A percentile compares a stretch with the other conserved stretches of the same genome.
Conservation (phyloP, 1,140 invertebrate genomes). For the Aphelenchoides fujianensis region DNA sequence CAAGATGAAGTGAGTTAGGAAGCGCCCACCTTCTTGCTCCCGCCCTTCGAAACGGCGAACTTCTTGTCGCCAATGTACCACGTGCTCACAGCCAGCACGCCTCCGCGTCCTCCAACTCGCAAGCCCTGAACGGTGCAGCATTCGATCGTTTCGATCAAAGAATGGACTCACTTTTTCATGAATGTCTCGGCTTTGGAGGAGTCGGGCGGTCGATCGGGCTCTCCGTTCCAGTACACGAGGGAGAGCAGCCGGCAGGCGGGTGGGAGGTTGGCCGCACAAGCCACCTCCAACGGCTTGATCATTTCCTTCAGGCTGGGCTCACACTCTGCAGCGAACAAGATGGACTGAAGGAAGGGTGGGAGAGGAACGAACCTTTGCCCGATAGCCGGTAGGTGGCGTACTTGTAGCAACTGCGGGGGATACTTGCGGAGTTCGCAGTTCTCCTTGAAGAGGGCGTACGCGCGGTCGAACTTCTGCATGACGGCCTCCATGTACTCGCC, state of each 20-base stretch:
- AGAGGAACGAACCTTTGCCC: slow-evolving; percentile 41
- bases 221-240: slow-evolving; percentile 55
- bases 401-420: slow-evolving; percentile 56
- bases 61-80: slow-evolving; percentile 52
- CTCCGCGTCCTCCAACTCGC: slow-evolving; percentile 57
- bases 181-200: slow-evolving; percentile 45
- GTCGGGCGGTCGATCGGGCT: slow-evolving; percentile 45
- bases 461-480: slow-evolving; percentile 46
- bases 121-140: slow-evolving; percentile 54
- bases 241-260: slow-evolving; percentile 48
- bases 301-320: slow-evolving; percentile 42
- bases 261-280: slow-evolving; percentile 54
- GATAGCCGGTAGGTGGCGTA: slow-evolving; percentile 52
- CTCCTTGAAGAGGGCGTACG: slow-evolving; percentile 44
- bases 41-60: slow-evolving; percentile 30
- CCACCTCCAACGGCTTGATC: slow-evolving; percentile 49
- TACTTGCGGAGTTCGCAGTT: slow-evolving; percentile 54
- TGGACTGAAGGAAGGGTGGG: slow-evolving; percentile 20
- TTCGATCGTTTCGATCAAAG: no score
- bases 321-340: no score
- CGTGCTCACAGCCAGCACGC: slow-evolving; percentile 58
- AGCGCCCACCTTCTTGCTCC: slow-evolving; percentile 15
- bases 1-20: slow-evolving; percentile 8
- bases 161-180: slow-evolving; percentile 50
- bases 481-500: slow-evolving; percentile 57